Conservation (phyloP, 2,113 vertebrate species). For the Phalacrocorax carbo region DNA sequence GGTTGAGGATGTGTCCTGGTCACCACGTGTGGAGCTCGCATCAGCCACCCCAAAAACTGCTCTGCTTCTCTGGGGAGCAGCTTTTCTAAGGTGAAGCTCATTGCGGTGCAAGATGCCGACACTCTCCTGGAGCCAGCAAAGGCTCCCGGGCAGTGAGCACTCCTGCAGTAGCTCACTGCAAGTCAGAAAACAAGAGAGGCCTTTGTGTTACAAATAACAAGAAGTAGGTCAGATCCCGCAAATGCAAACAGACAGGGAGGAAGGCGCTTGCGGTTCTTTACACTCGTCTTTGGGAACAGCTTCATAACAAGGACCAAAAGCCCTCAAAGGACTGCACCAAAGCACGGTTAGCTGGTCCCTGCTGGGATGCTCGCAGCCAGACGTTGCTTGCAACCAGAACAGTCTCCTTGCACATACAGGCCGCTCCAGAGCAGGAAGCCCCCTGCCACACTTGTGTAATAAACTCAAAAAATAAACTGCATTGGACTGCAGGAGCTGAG, state of each 20-base stretch:
- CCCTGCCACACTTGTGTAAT: neutral
- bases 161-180: neutral
- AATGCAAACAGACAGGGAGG: conserved; percentile 36
- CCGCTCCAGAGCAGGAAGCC: neutral
- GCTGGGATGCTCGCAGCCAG: rapidly evolving
- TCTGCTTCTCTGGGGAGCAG: neutral
- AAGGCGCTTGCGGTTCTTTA: neutral
- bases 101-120: rapidly evolving
- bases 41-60: neutral
- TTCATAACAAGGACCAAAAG: neutral
- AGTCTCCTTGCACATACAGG: rapidly evolving
- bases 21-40: rapidly evolving
- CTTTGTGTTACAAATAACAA: neutral
- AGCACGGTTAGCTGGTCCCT: neutral
- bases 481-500: neutral
- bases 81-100: neutral
- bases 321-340: neutral
- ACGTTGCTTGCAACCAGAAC: neutral
- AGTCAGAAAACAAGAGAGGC: neutral
- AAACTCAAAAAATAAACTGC: neutral
- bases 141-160: neutral
- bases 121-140: neutral
- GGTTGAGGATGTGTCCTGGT: neutral
- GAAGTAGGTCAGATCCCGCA: conserved; percentile 60
- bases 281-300: neutral